Evolutionary conservation across 23 tunicate genomes (phyloP).

Genomic region (Ciona savignyi): DNA sequence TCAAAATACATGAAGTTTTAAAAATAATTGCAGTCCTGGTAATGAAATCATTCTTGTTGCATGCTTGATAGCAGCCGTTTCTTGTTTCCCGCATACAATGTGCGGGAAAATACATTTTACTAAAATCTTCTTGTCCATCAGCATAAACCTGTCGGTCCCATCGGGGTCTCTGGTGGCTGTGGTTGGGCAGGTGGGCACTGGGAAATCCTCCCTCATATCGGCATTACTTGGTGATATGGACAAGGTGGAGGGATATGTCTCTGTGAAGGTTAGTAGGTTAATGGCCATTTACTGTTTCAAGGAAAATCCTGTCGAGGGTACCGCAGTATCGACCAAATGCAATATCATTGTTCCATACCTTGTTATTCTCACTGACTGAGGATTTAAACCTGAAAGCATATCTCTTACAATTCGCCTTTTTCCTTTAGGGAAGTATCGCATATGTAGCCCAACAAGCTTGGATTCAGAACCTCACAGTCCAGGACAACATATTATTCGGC

Average conservation of each 20-base stretch:
- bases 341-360: no score
- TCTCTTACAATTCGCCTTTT: no score
- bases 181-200: constrained; percentile 97
- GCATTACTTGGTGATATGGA: constrained; percentile 94
- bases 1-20: no score
- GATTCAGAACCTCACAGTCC: constrained; percentile 78
- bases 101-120: not conserved
- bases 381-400: no score
- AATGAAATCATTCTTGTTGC: not conserved
- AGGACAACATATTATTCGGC: constrained; percentile 74
- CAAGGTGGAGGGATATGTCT: constrained; percentile 43
- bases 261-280: constrained; percentile 75
- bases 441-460: constrained; percentile 91
- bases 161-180: constrained; percentile 76
- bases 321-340: no score
- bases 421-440: constrained; percentile 71
- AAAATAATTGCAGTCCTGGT: not conserved
- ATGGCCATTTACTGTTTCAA: no score
- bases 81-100: no score
- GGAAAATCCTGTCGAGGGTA: no score
- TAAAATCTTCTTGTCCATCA: not conserved
- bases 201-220: constrained; percentile 90
- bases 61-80: no score
- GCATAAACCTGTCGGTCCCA: constrained; percentile 51
- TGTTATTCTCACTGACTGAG: no score